These are phyloP conservation scores for Apoderus coryli DNA, from an alignment of 2,888 invertebrate species.

Conservation along the genomic window DNA sequence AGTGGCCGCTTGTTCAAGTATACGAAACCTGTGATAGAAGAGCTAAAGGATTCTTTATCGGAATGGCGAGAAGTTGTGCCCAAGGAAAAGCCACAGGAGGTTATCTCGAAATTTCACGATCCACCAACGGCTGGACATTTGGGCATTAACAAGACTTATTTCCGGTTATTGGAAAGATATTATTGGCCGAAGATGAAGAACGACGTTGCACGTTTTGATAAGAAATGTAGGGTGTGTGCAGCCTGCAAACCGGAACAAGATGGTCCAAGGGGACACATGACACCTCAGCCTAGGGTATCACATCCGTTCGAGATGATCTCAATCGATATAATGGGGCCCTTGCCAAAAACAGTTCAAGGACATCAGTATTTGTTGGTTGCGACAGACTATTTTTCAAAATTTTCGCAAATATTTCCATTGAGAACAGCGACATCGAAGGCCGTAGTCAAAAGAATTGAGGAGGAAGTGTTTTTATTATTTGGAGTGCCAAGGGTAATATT, in stretches of 20 bases:
- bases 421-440: background rate
- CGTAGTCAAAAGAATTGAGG: constrained; percentile 2
- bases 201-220: constrained; percentile 7
- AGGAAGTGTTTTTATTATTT: too few species aligned
- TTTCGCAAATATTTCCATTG: constrained; percentile 1
- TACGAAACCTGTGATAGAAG: too few species aligned
- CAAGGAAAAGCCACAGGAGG: background rate
- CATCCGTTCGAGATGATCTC: constrained; percentile 10
- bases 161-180: constrained; percentile 6
- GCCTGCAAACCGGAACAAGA: constrained; percentile 9
- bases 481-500: constrained; percentile 3
- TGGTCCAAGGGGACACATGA: constrained; percentile 9
- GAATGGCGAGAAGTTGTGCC: constrained; percentile 6
- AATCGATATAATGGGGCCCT: constrained; percentile 12
- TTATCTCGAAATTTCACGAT: constrained; percentile 5
- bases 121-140: constrained; percentile 1
- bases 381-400: constrained; percentile 4
- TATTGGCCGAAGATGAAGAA: constrained; percentile 10
- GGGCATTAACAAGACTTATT: too few species aligned
- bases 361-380: constrained; percentile 8
- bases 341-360: constrained; percentile 8
- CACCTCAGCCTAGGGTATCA: constrained; percentile 5
- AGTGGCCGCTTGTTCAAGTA: too few species aligned
- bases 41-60: background rate
- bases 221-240: constrained; percentile 4